Percentiles rank a stretch among this genome's conserved stretches.
Conservation (phyloP, 1,140 invertebrate genomes). For the Hyles euphorbiae region DNA sequence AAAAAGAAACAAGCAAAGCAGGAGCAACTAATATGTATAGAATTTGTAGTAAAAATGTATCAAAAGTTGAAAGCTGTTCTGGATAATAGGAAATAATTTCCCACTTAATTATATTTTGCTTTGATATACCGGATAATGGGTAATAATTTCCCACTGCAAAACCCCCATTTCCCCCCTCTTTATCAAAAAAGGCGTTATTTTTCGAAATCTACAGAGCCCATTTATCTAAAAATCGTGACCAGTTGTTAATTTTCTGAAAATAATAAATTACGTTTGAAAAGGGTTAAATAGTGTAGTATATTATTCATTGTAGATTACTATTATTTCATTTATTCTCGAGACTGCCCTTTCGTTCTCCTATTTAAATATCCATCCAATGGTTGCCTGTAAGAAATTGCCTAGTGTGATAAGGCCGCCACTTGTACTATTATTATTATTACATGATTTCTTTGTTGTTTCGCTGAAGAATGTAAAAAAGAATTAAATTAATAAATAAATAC, state of each 20-base stretch:
- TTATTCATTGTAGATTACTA: no score
- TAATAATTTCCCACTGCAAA: conserved; percentile 44
- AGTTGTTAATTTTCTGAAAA: conserved; percentile 5
- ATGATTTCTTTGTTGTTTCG: no score
- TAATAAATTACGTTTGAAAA: conserved; percentile 1
- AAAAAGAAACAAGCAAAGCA: conserved; percentile 27
- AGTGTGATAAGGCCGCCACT: no score
- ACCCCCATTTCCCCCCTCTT: conserved; percentile 28
- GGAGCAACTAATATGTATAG: conserved; percentile 28
- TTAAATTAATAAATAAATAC: conserved; percentile 10
- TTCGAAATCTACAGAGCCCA: conserved; percentile 5
- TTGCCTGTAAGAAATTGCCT: no score
- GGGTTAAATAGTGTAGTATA: neutral
- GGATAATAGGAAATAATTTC: conserved; percentile 28
- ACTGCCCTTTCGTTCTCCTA: no score
- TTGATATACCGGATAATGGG: conserved; percentile 28
- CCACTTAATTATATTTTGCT: conserved; percentile 22
- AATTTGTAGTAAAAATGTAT: conserved; percentile 29
- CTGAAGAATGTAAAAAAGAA: no score
- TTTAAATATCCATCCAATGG: no score
- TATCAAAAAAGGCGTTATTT: neutral
- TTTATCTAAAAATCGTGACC: conserved; percentile 1
- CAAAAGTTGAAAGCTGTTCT: conserved; percentile 13
- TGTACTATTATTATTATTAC: no score
- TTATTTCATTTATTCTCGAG: no score